Conservation (phyloP, 2,113 vertebrate genomes). For the Myiopsitta monachus region DNA sequence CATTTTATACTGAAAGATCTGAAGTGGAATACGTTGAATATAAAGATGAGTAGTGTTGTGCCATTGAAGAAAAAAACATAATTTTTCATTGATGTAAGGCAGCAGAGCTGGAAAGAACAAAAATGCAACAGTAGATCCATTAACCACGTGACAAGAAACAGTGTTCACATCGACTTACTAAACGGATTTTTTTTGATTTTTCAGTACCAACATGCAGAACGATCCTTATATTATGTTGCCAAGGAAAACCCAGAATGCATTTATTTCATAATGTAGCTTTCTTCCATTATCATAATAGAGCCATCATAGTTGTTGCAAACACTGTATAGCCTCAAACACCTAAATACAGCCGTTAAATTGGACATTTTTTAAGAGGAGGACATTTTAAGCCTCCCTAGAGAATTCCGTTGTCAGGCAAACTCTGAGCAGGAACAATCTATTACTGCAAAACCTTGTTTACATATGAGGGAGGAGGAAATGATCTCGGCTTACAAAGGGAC, state of each 20-base stretch:
- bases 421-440: neutral
- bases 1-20: constrained; percentile 24
- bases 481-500: neutral
- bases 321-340: constrained; percentile 61
- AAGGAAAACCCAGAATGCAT: constrained; percentile 70
- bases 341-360: constrained; percentile 51
- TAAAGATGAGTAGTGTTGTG: constrained; percentile 64
- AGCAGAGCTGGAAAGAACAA: constrained; percentile 64
- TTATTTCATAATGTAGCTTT: constrained; percentile 70
- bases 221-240: constrained; percentile 72
- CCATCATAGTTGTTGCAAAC: constrained; percentile 62
- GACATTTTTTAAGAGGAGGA: constrained; percentile 52
- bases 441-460: neutral
- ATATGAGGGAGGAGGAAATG: neutral
- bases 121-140: constrained; percentile 73
- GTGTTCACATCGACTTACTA: constrained; percentile 68
- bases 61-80: constrained; percentile 61
- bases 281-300: constrained; percentile 75
- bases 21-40: constrained; percentile 41
- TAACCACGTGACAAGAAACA: constrained; percentile 72
- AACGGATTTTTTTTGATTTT: constrained; percentile 74
- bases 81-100: constrained; percentile 73
- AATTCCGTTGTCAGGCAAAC: neutral
- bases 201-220: constrained; percentile 64
- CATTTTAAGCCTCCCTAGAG: constrained; percentile 45